These are phyloP conservation scores for Anguilla obscura DNA, from an alignment of 2,797 vertebrate genomes.

Conservation along the genomic window DNA sequence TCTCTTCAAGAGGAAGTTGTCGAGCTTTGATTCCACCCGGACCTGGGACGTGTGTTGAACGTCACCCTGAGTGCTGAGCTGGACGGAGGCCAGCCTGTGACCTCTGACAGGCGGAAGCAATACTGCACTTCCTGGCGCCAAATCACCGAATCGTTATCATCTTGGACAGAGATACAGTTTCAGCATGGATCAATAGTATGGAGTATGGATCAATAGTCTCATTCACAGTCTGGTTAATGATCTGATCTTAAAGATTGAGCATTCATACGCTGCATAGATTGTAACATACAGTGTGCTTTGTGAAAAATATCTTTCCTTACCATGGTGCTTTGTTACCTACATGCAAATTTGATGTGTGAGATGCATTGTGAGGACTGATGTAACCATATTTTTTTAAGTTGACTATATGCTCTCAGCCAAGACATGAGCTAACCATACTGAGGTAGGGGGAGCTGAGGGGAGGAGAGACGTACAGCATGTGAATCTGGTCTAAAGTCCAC, in stretches of 20 bases:
- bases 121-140: conserved; percentile 37
- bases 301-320: not conserved
- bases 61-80: not conserved
- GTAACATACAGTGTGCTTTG: not conserved
- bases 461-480: not conserved
- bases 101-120: conserved; percentile 14
- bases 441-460: not conserved
- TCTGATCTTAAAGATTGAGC: not conserved
- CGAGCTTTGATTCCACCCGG: not conserved
- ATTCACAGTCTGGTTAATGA: not conserved
- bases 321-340: conserved; percentile 17
- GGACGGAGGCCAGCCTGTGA: not conserved
- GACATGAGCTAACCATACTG: not conserved
- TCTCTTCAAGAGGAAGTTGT: conserved; percentile 25
- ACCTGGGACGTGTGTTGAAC: not conserved
- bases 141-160: not conserved
- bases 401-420: not conserved
- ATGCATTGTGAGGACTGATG: not conserved
- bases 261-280: not conserved
- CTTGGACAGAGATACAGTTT: not conserved
- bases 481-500: not conserved
- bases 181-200: not conserved
- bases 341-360: not conserved
- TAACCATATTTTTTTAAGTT: not conserved
- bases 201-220: not conserved